phyloP scores from a whole-genome alignment of 2,113 vertebrate species.

The Balaeniceps rex region DNA sequence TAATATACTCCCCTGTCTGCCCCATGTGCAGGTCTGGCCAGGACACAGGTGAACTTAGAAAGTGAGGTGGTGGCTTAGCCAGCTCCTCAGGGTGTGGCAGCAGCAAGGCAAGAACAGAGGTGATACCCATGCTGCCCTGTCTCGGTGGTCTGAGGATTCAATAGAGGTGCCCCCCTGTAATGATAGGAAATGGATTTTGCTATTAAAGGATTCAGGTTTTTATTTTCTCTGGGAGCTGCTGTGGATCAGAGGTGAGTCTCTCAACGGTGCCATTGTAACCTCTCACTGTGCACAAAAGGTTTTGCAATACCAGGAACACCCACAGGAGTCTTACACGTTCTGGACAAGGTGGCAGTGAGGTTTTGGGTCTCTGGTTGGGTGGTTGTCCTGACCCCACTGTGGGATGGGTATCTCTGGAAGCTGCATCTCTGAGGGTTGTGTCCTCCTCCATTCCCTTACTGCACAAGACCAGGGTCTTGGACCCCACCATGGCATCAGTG shows the following conservation, averaged over 20 bases:
- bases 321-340: background rate
- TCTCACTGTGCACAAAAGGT: background rate
- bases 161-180: background rate
- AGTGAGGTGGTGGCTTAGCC: background rate
- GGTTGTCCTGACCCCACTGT: background rate
- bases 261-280: fast-evolving
- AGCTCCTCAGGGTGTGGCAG: background rate
- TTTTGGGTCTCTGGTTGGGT: background rate
- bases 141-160: background rate
- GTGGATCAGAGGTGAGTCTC: background rate
- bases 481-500: background rate
- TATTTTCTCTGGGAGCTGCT: background rate
- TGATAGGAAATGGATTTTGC: background rate
- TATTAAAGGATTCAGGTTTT: background rate
- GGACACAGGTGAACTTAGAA: background rate
- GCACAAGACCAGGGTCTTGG: background rate
- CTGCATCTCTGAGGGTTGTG: background rate
- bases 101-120: background rate
- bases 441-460: background rate
- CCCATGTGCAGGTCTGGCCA: background rate
- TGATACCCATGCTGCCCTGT: background rate
- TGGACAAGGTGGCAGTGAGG: background rate
- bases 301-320: background rate
- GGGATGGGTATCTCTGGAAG: background rate
- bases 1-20: background rate